Conservation (phyloP, 2,888 invertebrate genomes). For the Adela reaumurella region DNA sequence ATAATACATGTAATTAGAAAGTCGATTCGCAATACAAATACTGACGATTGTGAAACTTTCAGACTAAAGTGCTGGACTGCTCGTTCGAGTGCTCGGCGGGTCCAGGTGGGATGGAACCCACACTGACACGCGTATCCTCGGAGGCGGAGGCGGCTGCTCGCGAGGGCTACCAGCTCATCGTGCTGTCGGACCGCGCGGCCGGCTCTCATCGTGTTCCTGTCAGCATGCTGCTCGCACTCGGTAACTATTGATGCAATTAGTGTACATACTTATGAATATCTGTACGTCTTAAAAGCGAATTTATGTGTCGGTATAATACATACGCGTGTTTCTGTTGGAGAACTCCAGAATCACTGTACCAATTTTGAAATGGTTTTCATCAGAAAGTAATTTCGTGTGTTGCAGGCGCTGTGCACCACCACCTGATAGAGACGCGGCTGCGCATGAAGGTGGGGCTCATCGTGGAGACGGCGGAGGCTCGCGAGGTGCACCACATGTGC, state of each 20-base stretch:
- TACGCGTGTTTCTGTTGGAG: too few species aligned
- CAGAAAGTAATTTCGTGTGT: too few species aligned
- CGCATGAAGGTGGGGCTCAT: constrained; percentile 95
- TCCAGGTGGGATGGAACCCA: constrained; percentile 62
- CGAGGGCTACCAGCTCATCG: constrained; percentile 72
- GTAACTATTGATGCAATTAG: too few species aligned
- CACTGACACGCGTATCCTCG: constrained; percentile 70
- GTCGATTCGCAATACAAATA: too few species aligned
- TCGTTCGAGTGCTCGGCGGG: constrained; percentile 71
- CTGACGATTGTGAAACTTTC: too few species aligned
- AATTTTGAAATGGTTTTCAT: too few species aligned
- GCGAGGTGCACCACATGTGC: constrained; percentile 95
- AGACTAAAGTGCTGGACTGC: constrained; percentile 81
- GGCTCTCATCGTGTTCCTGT: constrained; percentile 61
- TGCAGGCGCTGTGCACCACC: constrained; percentile 87
- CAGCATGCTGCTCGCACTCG: constrained; percentile 75
- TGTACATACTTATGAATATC: too few species aligned
- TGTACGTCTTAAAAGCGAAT: too few species aligned
- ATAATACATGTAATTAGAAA: too few species aligned
- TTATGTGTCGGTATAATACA: too few species aligned
- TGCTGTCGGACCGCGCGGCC: constrained; percentile 69
- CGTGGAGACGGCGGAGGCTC: constrained; percentile 93
- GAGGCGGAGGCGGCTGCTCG: constrained; percentile 75
- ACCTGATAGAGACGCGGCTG: constrained; percentile 89
- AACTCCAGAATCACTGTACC: too few species aligned